Base-by-base conservation (phyloP, 2,888 invertebrate genomes). In the Lasioglossum morio region DNA sequence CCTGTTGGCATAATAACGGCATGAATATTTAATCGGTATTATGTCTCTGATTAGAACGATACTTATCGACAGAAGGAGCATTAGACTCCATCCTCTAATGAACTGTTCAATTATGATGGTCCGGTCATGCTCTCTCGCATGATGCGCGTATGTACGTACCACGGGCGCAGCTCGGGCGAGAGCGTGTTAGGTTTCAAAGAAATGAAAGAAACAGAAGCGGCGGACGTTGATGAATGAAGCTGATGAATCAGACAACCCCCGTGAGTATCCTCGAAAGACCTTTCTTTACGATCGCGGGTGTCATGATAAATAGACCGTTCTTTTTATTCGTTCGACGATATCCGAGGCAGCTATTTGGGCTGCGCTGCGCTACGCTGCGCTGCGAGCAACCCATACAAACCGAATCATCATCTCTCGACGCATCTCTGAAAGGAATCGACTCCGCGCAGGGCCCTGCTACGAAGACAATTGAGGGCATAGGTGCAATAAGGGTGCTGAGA, bases 201-300 rank as follows among this genome's bases (percentile, higher is more conserved):
- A 91, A 91, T 91, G 91, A 91, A 91, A 91, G 91, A 91, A 91
- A 91, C 91, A 91, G 91, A 89, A 89, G 90, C 91, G 85, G 74
- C 37, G 77, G 91, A 91, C 91, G 91, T 91, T 91, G 91, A 91
- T 91, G 91, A 91, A 91, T 91, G 91, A 91, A 91, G 81, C 91
- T 90, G 91, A 91, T 91, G 91, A 91, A 91, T 91, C 91, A 91
- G 91, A 90, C 91, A 91, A 90, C 91, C 89, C 84, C 78, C 82
- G 82, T 85, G 90, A 91, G 88, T 91, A 91, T 91, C 84, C 88
- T 85, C 89, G 88, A 89, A 88, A 89, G 90, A 86, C 85, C 90
- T 90, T 91, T 91, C 91, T 89, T 91, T 91, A 89, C 89, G 91
- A 90, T 91, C 90, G 89, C 90, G 86, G 84, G 91, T 88, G 90